phyloP scores from a whole-genome alignment of 2,113 vertebrate genomes.

The Otolemur garnettii region DNA sequence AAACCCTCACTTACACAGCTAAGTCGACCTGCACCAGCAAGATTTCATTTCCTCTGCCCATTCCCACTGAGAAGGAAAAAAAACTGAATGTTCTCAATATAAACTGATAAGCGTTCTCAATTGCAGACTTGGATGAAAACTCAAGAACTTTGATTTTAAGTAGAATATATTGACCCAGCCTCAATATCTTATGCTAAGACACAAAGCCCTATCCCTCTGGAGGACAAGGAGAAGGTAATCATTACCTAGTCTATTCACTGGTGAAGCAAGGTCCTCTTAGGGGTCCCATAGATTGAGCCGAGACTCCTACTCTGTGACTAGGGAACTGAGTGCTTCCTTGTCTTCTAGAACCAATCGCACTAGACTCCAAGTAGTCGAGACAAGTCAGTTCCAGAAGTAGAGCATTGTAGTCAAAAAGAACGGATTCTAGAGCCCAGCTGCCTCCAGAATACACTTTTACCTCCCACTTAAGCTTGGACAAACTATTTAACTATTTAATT shows the following conservation, averaged over 20 bases:
- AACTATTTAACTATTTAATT: background rate
- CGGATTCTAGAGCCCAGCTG: background rate
- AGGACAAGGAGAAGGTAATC: background rate
- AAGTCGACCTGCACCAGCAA: background rate
- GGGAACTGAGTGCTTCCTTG: background rate
- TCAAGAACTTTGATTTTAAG: background rate
- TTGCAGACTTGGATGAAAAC: background rate
- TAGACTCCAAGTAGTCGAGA: background rate
- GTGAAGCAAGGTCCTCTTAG: background rate
- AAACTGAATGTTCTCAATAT: background rate
- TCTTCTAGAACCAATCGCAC: background rate
- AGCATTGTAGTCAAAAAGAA: background rate
- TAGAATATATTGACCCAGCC: background rate
- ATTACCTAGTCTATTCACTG: background rate
- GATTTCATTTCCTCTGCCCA: background rate
- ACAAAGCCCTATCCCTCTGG: background rate
- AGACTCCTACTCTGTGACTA: background rate
- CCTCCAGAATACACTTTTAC: background rate
- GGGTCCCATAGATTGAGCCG: background rate
- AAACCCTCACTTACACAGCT: background rate
- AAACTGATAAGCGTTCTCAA: background rate
- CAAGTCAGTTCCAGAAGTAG: background rate
- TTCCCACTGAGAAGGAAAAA: background rate
- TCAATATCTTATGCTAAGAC: background rate
- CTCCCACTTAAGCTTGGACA: background rate